These are phyloP conservation scores for Sinocyclocheilus grahami DNA, from an alignment of 2,113 vertebrate species.

Conservation along the genomic window DNA sequence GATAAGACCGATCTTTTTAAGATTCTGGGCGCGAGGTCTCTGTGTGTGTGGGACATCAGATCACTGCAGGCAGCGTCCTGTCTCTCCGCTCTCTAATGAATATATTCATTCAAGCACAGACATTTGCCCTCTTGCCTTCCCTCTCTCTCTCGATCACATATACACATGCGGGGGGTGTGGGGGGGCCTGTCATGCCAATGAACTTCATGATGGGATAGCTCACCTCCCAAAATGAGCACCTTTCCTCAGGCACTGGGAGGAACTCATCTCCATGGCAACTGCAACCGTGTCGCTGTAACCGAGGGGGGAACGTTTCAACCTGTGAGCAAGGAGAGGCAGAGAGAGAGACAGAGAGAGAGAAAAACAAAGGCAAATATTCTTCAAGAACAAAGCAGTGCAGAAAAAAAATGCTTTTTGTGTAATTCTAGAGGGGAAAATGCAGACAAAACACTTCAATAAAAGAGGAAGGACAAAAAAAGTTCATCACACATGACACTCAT, in stretches of 20 bases:
- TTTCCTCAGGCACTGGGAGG: constrained; percentile 76
- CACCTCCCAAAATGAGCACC: constrained; percentile 81
- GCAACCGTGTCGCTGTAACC: constrained; percentile 86
- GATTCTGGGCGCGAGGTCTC: constrained; percentile 1
- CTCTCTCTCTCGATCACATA: constrained; percentile 6
- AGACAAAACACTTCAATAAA: background rate
- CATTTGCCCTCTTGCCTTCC: background rate
- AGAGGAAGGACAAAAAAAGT: background rate
- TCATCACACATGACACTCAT: no score
- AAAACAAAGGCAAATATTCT: constrained; percentile 23
- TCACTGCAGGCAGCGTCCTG: constrained; percentile 18
- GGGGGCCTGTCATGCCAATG: constrained; percentile 7
- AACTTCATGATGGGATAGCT: constrained; percentile 46
- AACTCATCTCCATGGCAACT: constrained; percentile 82
- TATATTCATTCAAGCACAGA: constrained; percentile 19
- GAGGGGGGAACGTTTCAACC: constrained; percentile 80
- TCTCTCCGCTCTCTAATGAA: constrained; percentile 11
- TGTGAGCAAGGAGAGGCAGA: constrained; percentile 54
- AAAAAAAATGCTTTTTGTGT: background rate
- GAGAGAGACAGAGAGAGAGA: background rate
- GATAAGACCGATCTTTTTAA: background rate
- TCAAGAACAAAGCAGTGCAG: background rate
- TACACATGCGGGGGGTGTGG: background rate
- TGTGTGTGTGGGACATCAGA: constrained; percentile 14
- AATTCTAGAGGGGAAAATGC: background rate